Evolutionary conservation across 2,888 invertebrate species (phyloP).

Genomic region (Hermodice carunculata): DNA sequence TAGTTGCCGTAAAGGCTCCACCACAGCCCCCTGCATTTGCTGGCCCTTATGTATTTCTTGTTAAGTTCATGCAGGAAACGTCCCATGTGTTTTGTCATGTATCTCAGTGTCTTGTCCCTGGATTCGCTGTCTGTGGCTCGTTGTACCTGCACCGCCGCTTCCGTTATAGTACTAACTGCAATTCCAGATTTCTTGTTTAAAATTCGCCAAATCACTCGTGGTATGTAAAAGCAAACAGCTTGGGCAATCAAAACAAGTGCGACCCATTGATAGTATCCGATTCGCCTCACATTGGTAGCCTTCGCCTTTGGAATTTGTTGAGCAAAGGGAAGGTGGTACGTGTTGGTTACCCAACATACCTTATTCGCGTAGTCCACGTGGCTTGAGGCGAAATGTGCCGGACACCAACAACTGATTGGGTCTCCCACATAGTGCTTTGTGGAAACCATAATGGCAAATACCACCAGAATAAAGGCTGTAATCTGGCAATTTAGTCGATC

Average conservation of each 20-base stretch:
- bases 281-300: constrained; percentile 22
- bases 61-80: constrained; percentile 69
- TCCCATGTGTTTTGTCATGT: constrained; percentile 67
- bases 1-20: constrained; percentile 70
- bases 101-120: constrained; percentile 52
- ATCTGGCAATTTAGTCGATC: constrained; percentile 40
- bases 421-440: constrained; percentile 34
- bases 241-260: constrained; percentile 38
- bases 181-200: constrained; percentile 49
- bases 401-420: constrained; percentile 43
- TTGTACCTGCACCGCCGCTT: constrained; percentile 37
- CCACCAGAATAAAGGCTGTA: constrained; percentile 35
- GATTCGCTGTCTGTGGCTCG: constrained; percentile 25
- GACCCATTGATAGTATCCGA: constrained; percentile 48
- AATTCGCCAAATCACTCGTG: constrained; percentile 71
- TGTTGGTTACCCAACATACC: constrained; percentile 73
- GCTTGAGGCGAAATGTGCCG: constrained; percentile 36
- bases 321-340: constrained; percentile 70
- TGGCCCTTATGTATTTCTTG: constrained; percentile 49
- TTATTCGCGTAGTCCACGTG: constrained; percentile 39
- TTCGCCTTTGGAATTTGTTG: constrained; percentile 36
- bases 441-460: constrained; percentile 31
- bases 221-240: constrained; percentile 56
- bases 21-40: constrained; percentile 29
- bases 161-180: constrained; percentile 38